Evolutionary conservation across 2,888 invertebrate species (phyloP).

Genomic region (Ormyrus thymus): DNA sequence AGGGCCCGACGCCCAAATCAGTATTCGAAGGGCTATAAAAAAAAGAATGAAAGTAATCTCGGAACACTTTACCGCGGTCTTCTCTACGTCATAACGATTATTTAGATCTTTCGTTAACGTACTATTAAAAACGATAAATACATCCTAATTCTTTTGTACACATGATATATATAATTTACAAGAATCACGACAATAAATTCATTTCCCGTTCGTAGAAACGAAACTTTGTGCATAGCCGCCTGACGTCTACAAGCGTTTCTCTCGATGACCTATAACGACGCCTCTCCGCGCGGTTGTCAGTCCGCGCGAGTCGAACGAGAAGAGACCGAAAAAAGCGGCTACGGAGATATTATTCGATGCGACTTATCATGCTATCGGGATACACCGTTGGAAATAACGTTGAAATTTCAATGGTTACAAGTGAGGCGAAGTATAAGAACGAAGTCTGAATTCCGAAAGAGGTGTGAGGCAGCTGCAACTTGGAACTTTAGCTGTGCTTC

Average conservation of each 20-base stretch:
- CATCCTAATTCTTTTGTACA: conserved; percentile 35
- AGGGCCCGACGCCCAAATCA: too few species aligned
- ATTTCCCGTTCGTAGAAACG: too few species aligned
- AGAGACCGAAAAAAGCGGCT: conserved; percentile 26
- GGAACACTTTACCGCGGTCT: conserved; percentile 45
- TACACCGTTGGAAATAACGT: conserved; percentile 31
- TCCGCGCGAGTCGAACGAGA: conserved; percentile 2
- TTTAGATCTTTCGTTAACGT: conserved; percentile 34
- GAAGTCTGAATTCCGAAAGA: too few species aligned
- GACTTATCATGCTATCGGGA: not conserved
- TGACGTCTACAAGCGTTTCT: too few species aligned
- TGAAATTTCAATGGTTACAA: not conserved
- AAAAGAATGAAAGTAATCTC: not conserved
- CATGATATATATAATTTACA: conserved; percentile 39
- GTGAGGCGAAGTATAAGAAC: not conserved
- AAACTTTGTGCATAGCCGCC: too few species aligned
- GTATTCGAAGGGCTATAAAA: too few species aligned
- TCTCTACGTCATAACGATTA: conserved; percentile 44
- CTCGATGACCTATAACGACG: too few species aligned
- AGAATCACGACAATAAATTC: conserved; percentile 31
- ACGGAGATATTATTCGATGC: conserved; percentile 21
- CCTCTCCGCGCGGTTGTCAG: not conserved
- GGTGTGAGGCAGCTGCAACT: too few species aligned
- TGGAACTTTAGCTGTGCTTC: not conserved
- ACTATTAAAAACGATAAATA: conserved; percentile 46